Percentiles rank a stretch among this genome's conserved stretches.
phyloP scores from a whole-genome alignment of 1,140 invertebrate species.

The Trichonephila clavipes region DNA sequence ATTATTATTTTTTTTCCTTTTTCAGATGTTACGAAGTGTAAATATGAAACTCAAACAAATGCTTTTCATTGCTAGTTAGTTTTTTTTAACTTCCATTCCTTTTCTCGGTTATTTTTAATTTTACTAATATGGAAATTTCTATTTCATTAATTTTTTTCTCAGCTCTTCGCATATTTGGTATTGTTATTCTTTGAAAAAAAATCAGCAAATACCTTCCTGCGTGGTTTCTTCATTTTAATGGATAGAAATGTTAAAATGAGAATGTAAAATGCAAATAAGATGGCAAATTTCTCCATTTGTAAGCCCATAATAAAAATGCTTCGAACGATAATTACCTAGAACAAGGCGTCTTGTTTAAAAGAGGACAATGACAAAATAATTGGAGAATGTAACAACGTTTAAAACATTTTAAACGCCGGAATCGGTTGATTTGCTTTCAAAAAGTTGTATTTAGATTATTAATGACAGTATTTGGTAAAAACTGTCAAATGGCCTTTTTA shows the following conservation, averaged over 20 bases:
- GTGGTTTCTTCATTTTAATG: not conserved
- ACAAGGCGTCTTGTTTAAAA: not conserved
- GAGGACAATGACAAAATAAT: constrained; percentile 2
- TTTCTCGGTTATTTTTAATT: not conserved
- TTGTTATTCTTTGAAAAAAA: not conserved
- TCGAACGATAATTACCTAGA: not conserved
- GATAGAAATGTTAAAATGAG: not conserved
- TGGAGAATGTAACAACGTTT: not conserved
- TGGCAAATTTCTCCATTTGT: not conserved
- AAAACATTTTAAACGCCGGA: not conserved
- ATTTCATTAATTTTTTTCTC: not conserved
- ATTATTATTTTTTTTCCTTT: not conserved
- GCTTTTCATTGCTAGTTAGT: too few relatives aligned
- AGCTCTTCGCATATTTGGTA: not conserved
- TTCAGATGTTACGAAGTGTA: not conserved
- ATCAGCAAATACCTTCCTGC: not conserved
- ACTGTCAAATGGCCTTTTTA: constrained; percentile 3
- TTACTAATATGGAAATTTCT: not conserved
- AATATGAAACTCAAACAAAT: not conserved
- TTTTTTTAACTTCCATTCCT: not conserved
- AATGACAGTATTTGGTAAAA: not conserved
- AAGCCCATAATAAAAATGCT: not conserved
- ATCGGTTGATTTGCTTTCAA: not conserved
- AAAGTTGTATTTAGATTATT: not conserved
- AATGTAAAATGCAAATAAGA: not conserved